Evolutionary conservation across 2,797 vertebrate species (phyloP).

Genomic region (Rhabdomys pumilio): DNA sequence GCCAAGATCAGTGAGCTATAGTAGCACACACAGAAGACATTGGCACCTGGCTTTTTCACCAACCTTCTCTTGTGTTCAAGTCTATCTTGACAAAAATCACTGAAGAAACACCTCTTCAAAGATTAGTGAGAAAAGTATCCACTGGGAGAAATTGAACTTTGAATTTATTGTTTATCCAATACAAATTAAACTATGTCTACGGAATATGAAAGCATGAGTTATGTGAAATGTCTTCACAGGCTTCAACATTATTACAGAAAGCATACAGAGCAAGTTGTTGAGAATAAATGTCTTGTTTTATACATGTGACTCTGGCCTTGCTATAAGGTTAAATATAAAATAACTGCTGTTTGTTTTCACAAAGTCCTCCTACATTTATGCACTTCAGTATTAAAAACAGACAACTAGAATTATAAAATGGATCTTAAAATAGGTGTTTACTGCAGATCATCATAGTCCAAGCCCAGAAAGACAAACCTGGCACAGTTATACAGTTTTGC

Average conservation of each 20-base stretch:
- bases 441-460: background rate
- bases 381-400: background rate
- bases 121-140: background rate
- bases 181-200: background rate
- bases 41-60: background rate
- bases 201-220: background rate
- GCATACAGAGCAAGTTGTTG: background rate
- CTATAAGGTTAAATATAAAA: background rate
- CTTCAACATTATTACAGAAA: background rate
- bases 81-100: background rate
- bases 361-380: background rate
- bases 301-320: background rate
- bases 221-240: background rate
- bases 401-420: background rate
- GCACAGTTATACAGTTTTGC: background rate
- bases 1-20: background rate
- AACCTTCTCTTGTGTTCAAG: background rate
- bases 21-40: background rate
- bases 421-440: background rate
- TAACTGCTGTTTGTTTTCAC: background rate
- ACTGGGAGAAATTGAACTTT: background rate
- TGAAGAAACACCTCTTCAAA: background rate
- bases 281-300: background rate
- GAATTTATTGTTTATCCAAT: background rate
- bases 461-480: background rate